Percentiles rank a stretch among this genome's conserved stretches.
phyloP scores from a whole-genome alignment of 2,797 vertebrate genomes.

The Buceros bicornis region DNA sequence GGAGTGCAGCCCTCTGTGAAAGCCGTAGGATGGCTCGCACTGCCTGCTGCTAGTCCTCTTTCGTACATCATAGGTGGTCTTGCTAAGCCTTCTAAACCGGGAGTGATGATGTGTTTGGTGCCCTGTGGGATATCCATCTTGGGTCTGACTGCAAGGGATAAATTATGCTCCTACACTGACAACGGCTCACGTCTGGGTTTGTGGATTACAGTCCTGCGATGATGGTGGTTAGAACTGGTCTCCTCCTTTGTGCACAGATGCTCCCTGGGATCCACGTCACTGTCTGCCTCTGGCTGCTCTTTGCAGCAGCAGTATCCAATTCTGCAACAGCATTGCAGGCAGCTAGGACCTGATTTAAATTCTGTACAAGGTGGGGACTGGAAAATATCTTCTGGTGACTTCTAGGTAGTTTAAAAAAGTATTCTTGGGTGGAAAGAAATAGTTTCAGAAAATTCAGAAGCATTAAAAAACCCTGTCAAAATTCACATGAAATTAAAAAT shows the following conservation, averaged over 20 bases:
- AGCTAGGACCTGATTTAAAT: constrained; percentile 2
- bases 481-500: neutral
- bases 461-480: neutral
- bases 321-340: neutral
- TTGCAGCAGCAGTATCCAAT: neutral
- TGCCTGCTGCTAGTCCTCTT: neutral
- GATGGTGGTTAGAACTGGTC: constrained; percentile 13
- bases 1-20: neutral
- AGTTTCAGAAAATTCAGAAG: neutral
- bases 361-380: neutral
- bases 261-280: constrained; percentile 18
- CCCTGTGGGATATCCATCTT: constrained; percentile 40
- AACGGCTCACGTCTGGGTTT: constrained; percentile 40
- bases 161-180: constrained; percentile 34
- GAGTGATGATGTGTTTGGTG: neutral
- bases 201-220: neutral
- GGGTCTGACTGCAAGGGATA: constrained; percentile 9
- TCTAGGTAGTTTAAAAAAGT: neutral
- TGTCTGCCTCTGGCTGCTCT: neutral
- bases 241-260: neutral
- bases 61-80: neutral
- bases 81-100: constrained; percentile 34
- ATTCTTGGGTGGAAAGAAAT: neutral
- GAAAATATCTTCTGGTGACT: neutral
- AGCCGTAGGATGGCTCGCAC: neutral